Conservation (phyloP, 2,888 invertebrate genomes). For the Gymnoscelis rufifasciata region DNA sequence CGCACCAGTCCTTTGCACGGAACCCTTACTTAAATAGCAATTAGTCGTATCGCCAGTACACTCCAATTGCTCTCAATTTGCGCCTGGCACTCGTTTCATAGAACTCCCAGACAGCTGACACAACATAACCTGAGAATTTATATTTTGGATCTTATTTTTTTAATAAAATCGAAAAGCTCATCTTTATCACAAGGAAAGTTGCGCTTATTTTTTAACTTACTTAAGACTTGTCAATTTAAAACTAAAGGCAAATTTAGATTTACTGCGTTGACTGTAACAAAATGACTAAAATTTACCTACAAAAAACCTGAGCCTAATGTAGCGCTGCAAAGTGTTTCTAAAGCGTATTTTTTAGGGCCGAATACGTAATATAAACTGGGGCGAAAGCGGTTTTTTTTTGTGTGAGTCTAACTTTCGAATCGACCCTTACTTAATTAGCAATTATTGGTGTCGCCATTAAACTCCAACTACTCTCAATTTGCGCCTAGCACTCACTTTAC, state of each 20-base stretch:
- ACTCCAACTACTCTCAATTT: constrained; percentile 24
- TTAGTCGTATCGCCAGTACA: constrained; percentile 23
- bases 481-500: constrained; percentile 15
- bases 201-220: too few relatives aligned
- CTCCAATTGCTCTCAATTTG: constrained; percentile 24
- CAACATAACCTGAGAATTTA: not conserved
- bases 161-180: not conserved
- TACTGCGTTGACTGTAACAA: too few relatives aligned
- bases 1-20: constrained; percentile 20
- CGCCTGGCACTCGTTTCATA: constrained; percentile 15
- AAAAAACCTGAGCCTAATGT: too few relatives aligned
- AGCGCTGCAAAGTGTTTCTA: too few relatives aligned
- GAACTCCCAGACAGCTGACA: not conserved
- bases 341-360: too few relatives aligned
- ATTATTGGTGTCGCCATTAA: constrained; percentile 22
- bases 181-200: too few relatives aligned
- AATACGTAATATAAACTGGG: too few relatives aligned
- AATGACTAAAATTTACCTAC: too few relatives aligned
- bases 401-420: too few relatives aligned
- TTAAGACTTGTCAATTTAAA: too few relatives aligned
- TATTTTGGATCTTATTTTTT: not conserved
- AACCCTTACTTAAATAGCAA: constrained; percentile 24
- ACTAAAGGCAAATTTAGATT: too few relatives aligned
- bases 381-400: too few relatives aligned
- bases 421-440: constrained; percentile 24